Evolutionary conservation across 2,113 vertebrate species (phyloP), one percentile per base, ranked within the genome.

Genomic region (Pelvicachromis taeniatus): DNA sequence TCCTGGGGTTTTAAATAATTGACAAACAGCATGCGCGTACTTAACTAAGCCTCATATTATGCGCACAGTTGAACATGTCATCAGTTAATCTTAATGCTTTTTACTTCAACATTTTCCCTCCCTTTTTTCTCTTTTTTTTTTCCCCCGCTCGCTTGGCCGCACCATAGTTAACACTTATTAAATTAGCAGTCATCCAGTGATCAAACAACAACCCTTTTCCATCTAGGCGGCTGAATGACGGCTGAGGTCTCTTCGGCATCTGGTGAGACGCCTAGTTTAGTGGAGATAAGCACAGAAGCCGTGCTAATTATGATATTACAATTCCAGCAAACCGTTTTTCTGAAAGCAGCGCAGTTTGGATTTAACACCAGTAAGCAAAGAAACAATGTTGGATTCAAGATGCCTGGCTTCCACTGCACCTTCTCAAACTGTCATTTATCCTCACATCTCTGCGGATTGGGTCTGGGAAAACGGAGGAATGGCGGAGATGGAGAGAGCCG

Each of bases 61-160:
- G 93, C 78, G 92, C 95, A 95, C 93, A 94, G 93, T 93, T 95
- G 93, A 93, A 95, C 93, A 94, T 94, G 93, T 95, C 93, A 94
- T 93, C 90, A 89, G 91, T 93, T 93, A 93, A 92, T 94, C 91
- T 93, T 83, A 88, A 90, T 89, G 87, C 86, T 94, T 92, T 90
- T 92, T 93, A 86, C 91, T 92, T 87, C 85, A 82, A 83, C 85
- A 81, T 92, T 91, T 89, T 77, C 86, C 42, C 87, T 85, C 80
- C 53, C 85, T 88, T 90, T 56, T 87, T 78, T 81, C 79, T 59
- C 78, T 63, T 65, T 42, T 63, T n/a, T 0, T 17, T 12, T 7
- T 16, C 63, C 42, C 42, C 19, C 80, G 19, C 73, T 85, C 63
- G 81, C 93, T 87, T 54, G 58, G 86, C 88, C 89, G 85, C 87